Evolutionary conservation across 2,797 vertebrate species (phyloP), one percentile per base, ranked within the genome.

Genomic region (Sebastes wilsoni): DNA sequence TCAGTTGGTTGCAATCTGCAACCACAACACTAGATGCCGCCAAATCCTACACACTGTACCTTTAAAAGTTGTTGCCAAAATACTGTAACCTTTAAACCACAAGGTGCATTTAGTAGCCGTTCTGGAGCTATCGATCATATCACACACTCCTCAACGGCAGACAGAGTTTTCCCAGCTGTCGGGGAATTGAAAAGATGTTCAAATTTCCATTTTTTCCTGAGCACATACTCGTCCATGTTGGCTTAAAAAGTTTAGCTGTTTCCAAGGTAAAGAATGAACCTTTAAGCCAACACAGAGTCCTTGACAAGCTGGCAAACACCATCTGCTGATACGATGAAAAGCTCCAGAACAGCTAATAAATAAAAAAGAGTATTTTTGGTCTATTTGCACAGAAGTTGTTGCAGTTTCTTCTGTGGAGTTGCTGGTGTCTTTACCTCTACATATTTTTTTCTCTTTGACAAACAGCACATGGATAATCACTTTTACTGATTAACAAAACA

Each of bases 401-500:
- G 23, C 4, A 22, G 42, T 38, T 66, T 6, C 25, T 49, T 60
- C 30, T 56, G 60, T 52, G 2, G 27, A 61, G 52, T 36, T 1
- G n/a, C 60, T 75, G 36, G 81, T 54, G 52, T 61, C 68, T 85
- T 66, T 75, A 34, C 22, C 66, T n/a, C 30, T 4, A 14, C 10
- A 6, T 18, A 4, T 75, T 59, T 46, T 52, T 60, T 25, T 67
- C 28, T 32, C 56, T 20, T 5, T 7, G 56, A 75, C 61, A 62
- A 86, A 75, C 66, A 42, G 36, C 89, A 89, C 66, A 83, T 88
- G 88, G 72, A 79, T 11, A 75, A 87, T 72, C 77, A 38, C 77
- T 88, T 59, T 22, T 8, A 28, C 2, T 88, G 76, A 91, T 90
- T 61, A 71, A 42, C 2, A 78, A 82, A 91, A 87, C 88, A 90